Base-by-base conservation (phyloP, 2,113 vertebrate species). In the Pygathrix nemaeus region DNA sequence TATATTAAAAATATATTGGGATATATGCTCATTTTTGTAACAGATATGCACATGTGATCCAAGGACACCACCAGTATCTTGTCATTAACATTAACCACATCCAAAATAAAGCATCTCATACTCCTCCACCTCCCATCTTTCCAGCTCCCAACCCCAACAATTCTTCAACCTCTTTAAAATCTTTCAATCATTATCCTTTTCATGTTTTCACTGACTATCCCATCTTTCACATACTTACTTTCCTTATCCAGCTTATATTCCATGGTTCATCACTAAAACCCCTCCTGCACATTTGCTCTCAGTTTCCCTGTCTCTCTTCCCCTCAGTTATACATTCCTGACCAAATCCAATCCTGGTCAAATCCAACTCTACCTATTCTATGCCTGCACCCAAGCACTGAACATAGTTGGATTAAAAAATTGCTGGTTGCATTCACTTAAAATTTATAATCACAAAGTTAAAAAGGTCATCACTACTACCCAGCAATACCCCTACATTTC, bases 381-480 rank as follows among this genome's bases (percentile, higher is more conserved):
- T 59, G 32, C 82, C 59, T 76, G 4, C 17, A 76, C 35, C 45
- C 82, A 93, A 93, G n/a, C 30, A 80, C 55, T 59, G 52, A 93
- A 95, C 9, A 52, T 2, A 95, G 23, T 13, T 59, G 30, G 72
- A 45, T 55, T 96, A 89, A 95, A 86, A 86, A 82, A 38, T 81
- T 61, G 17, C 12, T 86, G 35, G 30, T 40, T 82, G 32, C 27
- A 68, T 76, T 91, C 73, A 88, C 72, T 96, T 95, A 66, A 93
- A 76, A 89, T 55, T 35, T 66, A 94, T n/a, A 61, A 78, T 25
- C 92, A 87, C 80, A 96, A 70, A 91, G 45, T 81, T 76, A 73
- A 89, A 52, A 88, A 76, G 35, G 38, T 73, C 52, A 32, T 82
- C 14, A 23, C 55, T 48, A 70, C 45, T 80, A 83, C 4, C 7